Evolutionary conservation across 2,888 invertebrate species (phyloP).

Genomic region (Sycophila texana): DNA sequence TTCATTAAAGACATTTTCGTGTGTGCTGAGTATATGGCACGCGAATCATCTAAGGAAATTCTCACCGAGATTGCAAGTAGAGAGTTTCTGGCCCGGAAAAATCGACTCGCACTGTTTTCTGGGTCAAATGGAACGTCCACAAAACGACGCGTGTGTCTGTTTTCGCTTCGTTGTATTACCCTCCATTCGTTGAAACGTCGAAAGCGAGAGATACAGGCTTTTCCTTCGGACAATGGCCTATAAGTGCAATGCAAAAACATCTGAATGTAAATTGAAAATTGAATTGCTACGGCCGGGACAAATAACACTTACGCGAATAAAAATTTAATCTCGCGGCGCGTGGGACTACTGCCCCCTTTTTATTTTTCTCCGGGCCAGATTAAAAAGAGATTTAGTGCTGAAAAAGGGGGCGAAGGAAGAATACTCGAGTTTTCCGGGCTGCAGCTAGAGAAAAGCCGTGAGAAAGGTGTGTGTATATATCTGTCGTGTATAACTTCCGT

Average conservation of each 20-base stretch:
- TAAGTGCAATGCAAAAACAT: no score
- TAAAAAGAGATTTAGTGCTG: neutral
- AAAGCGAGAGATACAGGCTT: neutral
- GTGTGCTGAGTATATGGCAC: slow-evolving; percentile 21
- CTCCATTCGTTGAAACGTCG: slow-evolving; percentile 15
- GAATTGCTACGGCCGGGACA: no score
- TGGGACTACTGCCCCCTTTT: no score
- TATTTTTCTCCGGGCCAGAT: neutral
- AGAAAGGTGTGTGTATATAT: no score
- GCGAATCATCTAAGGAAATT: slow-evolving; percentile 13
- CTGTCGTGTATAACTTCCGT: no score
- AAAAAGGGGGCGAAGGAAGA: neutral
- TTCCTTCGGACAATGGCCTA: neutral
- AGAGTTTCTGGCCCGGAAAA: slow-evolving; percentile 42
- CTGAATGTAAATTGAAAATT: no score
- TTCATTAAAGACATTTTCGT: slow-evolving; percentile 25
- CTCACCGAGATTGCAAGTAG: slow-evolving; percentile 20
- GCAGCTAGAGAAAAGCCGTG: no score
- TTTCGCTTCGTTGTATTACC: slow-evolving; percentile 28
- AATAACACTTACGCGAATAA: no score
- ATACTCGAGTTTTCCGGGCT: no score
- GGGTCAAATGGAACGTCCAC: slow-evolving; percentile 41
- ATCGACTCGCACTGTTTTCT: slow-evolving; percentile 42
- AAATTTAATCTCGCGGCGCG: no score
- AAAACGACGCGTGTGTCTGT: slow-evolving; percentile 8